Percentiles rank a stretch among this genome's conserved stretches.
These are phyloP conservation scores for Heterotis niloticus DNA, from an alignment of 2,113 vertebrate species.

Conservation along the genomic window DNA sequence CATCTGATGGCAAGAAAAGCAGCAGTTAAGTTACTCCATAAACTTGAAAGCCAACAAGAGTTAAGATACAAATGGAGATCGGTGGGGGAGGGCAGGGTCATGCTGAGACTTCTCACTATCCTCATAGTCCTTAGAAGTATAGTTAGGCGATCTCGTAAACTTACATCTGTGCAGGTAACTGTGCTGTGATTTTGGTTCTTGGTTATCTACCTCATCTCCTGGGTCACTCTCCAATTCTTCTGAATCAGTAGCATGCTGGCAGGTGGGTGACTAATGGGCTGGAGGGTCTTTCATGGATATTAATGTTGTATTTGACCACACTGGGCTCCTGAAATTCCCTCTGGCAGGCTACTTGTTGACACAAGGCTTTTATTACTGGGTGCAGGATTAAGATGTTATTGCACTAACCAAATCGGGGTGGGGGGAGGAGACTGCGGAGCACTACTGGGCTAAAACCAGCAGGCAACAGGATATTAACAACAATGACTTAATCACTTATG, in stretches of 20 bases:
- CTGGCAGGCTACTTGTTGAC: background rate
- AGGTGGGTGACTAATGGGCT: background rate
- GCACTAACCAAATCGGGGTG: background rate
- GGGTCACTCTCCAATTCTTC: slow-evolving; percentile 18
- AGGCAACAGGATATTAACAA: background rate
- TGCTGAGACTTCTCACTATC: background rate
- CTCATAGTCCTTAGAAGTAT: background rate
- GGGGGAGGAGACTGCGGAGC: too few species aligned
- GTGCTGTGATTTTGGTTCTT: background rate
- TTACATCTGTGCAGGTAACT: background rate
- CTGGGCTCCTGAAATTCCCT: background rate
- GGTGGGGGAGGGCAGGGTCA: too few species aligned
- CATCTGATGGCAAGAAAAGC: too few species aligned
- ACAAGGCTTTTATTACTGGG: slow-evolving; percentile 10
- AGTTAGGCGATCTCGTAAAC: background rate
- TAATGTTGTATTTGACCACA: background rate
- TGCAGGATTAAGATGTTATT: background rate
- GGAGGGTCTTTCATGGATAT: background rate
- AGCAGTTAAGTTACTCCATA: too few species aligned
- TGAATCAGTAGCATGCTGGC: background rate
- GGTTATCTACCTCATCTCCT: background rate
- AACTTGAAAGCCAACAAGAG: too few species aligned
- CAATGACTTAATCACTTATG: background rate
- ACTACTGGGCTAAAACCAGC: background rate
- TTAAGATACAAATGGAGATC: too few species aligned